Evolutionary conservation across 2,797 vertebrate genomes (phyloP).

Genomic region (Chaunax sp.): DNA sequence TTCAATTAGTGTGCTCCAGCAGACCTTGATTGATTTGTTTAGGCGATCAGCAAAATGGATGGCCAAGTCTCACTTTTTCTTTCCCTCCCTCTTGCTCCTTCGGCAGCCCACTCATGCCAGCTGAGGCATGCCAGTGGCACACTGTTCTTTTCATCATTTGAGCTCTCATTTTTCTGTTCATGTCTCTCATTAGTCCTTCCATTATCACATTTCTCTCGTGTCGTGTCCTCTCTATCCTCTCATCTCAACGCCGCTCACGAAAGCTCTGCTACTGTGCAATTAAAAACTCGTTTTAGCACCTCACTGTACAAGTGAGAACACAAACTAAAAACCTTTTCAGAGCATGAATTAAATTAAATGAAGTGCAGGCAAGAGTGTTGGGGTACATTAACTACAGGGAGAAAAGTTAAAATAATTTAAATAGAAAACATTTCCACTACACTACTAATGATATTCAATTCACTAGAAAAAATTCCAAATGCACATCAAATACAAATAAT

Average conservation of each 20-base stretch:
- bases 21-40: slow-evolving; percentile 84
- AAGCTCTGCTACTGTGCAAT: slow-evolving; percentile 39
- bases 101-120: slow-evolving; percentile 30
- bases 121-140: slow-evolving; percentile 44
- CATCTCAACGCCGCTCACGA: slow-evolving; percentile 20
- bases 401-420: neutral
- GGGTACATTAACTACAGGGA: neutral
- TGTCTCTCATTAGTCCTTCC: slow-evolving; percentile 44
- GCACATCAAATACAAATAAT: too few relatives aligned
- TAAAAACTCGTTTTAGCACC: slow-evolving; percentile 47
- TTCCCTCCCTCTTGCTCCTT: slow-evolving; percentile 57
- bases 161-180: slow-evolving; percentile 54
- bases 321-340: slow-evolving; percentile 38
- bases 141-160: slow-evolving; percentile 56
- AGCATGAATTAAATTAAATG: slow-evolving; percentile 10
- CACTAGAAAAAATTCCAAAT: too few relatives aligned
- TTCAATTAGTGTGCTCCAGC: slow-evolving; percentile 82
- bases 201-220: slow-evolving; percentile 35
- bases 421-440: too few relatives aligned
- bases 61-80: slow-evolving; percentile 61
- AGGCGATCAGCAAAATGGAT: slow-evolving; percentile 80
- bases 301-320: slow-evolving; percentile 25
- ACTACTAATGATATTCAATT: too few relatives aligned
- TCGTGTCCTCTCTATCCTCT: slow-evolving; percentile 19
- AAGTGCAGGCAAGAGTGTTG: neutral